A percentile compares a stretch with the other conserved stretches of the same genome.
phyloP scores from a whole-genome alignment of 2,797 vertebrate genomes.

The Mormyrus hasselquistii region DNA sequence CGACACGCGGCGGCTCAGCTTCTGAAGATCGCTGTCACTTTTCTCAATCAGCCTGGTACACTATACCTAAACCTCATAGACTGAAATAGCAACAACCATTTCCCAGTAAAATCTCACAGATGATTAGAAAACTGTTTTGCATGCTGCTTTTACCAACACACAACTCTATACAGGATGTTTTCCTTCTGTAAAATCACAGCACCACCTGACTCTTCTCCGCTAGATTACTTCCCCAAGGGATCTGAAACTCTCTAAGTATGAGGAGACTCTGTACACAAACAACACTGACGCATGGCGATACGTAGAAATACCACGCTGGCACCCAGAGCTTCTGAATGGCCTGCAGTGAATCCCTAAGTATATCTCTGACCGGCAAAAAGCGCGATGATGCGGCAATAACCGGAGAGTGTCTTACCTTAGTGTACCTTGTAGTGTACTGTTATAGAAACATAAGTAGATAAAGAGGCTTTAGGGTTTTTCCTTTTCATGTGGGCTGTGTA shows the following conservation, averaged over 20 bases:
- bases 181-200: not conserved
- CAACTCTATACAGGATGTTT: not conserved
- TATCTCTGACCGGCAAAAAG: not conserved
- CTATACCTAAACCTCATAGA: not conserved
- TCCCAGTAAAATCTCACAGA: not conserved
- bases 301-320: not conserved
- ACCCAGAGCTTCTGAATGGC: not conserved
- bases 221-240: not conserved
- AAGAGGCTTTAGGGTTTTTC: slow-evolving; percentile 49
- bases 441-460: slow-evolving; percentile 23
- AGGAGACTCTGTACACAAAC: not conserved
- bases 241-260: not conserved
- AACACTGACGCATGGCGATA: not conserved
- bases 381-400: not conserved
- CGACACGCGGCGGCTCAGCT: not conserved
- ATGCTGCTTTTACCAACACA: not conserved
- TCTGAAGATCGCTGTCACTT: not conserved
- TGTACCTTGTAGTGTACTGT: slow-evolving; percentile 15
- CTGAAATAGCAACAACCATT: not conserved
- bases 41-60: not conserved
- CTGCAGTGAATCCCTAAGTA: not conserved
- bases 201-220: not conserved
- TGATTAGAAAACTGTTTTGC: not conserved
- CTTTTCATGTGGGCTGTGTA: slow-evolving; percentile 34
- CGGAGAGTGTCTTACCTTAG: slow-evolving; percentile 6